phyloP scores from a whole-genome alignment of 2,888 invertebrate species.

The Oligia fasciuncula region DNA sequence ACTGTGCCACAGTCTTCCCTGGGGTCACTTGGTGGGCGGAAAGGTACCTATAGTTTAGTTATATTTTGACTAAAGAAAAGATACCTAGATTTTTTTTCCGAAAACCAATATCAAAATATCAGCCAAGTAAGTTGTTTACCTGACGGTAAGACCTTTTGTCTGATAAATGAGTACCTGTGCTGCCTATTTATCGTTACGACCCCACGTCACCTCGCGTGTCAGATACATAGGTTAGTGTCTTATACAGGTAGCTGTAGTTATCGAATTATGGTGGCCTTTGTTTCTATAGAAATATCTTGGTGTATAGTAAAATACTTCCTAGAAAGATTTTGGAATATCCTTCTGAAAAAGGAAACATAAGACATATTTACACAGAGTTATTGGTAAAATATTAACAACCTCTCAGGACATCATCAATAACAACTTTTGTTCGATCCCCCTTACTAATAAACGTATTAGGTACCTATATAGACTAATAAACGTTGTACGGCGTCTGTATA shows the following conservation, averaged over 20 bases:
- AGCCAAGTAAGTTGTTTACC: slow-evolving; percentile 13
- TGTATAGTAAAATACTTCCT: neutral
- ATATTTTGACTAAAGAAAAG: neutral
- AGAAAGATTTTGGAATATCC: neutral
- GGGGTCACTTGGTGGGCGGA: too few relatives aligned
- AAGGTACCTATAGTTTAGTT: too few relatives aligned
- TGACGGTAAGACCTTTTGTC: slow-evolving; percentile 36
- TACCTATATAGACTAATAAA: too few relatives aligned
- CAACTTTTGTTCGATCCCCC: too few relatives aligned
- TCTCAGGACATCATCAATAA: too few relatives aligned
- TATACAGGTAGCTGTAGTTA: neutral
- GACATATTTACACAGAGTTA: too few relatives aligned
- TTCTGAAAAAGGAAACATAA: neutral
- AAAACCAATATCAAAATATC: neutral
- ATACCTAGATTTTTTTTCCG: neutral
- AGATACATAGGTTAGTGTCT: slow-evolving; percentile 34
- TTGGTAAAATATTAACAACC: too few relatives aligned
- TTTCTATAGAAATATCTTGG: neutral
- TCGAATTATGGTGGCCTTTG: slow-evolving; percentile 33
- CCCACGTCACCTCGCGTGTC: slow-evolving; percentile 44
- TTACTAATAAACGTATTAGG: too few relatives aligned
- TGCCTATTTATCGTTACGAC: slow-evolving; percentile 34
- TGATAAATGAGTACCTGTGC: slow-evolving; percentile 42
- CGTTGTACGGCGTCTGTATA: too few relatives aligned
- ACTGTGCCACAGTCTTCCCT: too few relatives aligned